Conservation (phyloP, 2,113 vertebrate genomes). For the Phaetusa simplex region DNA sequence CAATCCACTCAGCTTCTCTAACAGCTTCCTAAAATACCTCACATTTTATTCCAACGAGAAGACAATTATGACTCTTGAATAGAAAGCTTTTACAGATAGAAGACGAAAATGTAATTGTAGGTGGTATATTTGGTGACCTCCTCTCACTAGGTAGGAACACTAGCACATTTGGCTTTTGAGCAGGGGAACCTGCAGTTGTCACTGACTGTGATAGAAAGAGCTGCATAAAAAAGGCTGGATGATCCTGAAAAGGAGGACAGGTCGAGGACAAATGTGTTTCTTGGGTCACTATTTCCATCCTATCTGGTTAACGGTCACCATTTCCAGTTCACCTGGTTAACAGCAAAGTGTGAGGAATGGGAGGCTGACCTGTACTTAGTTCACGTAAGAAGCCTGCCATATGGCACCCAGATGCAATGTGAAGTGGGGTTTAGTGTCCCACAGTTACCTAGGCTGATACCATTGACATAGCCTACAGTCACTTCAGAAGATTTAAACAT, state of each 20-base stretch:
- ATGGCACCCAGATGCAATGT: neutral
- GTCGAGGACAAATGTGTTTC: neutral
- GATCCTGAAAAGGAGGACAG: neutral
- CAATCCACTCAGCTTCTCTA: conserved; percentile 30
- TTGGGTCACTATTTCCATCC: neutral
- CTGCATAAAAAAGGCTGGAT: neutral
- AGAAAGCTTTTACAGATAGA: conserved; percentile 33
- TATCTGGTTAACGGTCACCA: neutral
- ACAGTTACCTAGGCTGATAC: neutral
- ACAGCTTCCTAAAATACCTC: conserved; percentile 32
- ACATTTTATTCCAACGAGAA: conserved; percentile 31
- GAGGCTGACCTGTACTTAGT: neutral
- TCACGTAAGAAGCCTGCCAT: neutral
- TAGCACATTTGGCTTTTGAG: neutral
- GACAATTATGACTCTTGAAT: conserved; percentile 32
- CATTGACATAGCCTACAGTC: neutral
- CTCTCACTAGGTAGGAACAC: conserved; percentile 37
- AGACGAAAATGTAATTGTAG: conserved; percentile 37
- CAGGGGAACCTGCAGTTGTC: neutral
- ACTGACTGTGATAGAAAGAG: neutral
- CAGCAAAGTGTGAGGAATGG: neutral
- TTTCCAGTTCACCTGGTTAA: neutral
- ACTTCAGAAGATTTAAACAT: neutral
- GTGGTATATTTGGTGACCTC: conserved; percentile 62
- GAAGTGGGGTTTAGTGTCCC: neutral